Evolutionary conservation across 2,888 invertebrate genomes (phyloP), one percentile per base, ranked within the genome.

Genomic region (Eumacrocentrus americanus): DNA sequence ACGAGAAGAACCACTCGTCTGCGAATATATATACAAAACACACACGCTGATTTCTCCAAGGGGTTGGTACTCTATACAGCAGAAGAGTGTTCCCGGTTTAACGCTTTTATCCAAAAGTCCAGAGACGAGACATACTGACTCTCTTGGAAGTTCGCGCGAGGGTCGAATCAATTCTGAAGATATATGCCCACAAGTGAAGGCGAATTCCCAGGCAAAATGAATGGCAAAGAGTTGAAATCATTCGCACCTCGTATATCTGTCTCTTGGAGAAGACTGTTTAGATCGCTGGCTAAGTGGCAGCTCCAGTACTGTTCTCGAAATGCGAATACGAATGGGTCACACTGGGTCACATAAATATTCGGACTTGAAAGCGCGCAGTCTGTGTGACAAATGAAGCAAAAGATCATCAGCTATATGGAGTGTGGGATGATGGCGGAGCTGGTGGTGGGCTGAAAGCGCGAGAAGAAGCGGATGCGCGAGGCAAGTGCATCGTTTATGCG

Each of bases 401-500:
- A 40, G 7, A 51, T n/a, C 14, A 16, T 25, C 5, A 18, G 42
- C 11, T 22, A 23, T 14, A 20, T 50, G 35, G 25, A 11, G 35
- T n/a, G n/a, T n/a, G n/a, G n/a, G n/a, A n/a, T n/a, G n/a, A n/a
- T n/a, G n/a, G n/a, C n/a, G n/a, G n/a, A n/a, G n/a, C n/a, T n/a
- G n/a, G n/a, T n/a, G n/a, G n/a, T n/a, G n/a, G n/a, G n/a, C n/a
- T n/a, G n/a, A n/a, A n/a, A n/a, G n/a, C n/a, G n/a, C 34, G 14
- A 35, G 50, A 14, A 42, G 18, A 11, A 34, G 48, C 53, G 60
- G 64, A 64, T 65, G 59, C 61, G 58, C 58, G 55, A 62, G 61
- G 67, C 64, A 67, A 67, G 66, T 67, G 67, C 63, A 65, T 64
- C 65, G 62, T 64, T 65, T 65, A 65, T 66, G 62, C 67, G 60